Conservation (phyloP, 2,888 invertebrate species). For the Teleiodes luculella region DNA sequence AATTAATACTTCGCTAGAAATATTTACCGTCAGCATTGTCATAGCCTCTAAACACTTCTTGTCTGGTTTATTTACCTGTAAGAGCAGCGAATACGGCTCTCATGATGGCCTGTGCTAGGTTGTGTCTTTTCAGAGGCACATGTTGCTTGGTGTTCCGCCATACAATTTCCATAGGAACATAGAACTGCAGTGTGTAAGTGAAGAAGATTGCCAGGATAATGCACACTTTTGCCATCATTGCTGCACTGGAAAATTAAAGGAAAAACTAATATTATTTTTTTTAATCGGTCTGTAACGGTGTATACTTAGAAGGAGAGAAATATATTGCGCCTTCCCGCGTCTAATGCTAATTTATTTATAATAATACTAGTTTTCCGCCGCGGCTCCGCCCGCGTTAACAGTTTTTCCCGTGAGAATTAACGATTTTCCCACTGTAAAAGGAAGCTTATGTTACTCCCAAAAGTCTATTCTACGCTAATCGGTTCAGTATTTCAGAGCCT, state of each 20-base stretch:
- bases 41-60: not conserved
- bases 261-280: not conserved
- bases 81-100: slow-evolving; percentile 63
- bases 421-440: too few species aligned
- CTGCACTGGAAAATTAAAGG: slow-evolving; percentile 74
- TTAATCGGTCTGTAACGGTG: too few species aligned
- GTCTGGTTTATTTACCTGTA: slow-evolving; percentile 46
- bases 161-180: slow-evolving; percentile 94
- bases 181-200: slow-evolving; percentile 95
- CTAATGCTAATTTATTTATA: too few species aligned
- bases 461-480: too few species aligned
- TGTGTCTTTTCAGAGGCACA: slow-evolving; percentile 55
- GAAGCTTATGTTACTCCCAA: too few species aligned
- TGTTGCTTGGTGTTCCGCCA: slow-evolving; percentile 84
- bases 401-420: too few species aligned
- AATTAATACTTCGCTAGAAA: too few species aligned
- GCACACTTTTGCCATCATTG: slow-evolving; percentile 87
- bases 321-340: too few species aligned
- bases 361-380: too few species aligned
- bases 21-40: not conserved
- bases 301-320: too few species aligned
- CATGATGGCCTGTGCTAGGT: slow-evolving; percentile 55
- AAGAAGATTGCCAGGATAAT: slow-evolving; percentile 94
- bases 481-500: too few species aligned
- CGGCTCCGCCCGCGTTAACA: too few species aligned